Conservation (phyloP, 1,140 invertebrate genomes). For the Cheumatopsyche charites region DNA sequence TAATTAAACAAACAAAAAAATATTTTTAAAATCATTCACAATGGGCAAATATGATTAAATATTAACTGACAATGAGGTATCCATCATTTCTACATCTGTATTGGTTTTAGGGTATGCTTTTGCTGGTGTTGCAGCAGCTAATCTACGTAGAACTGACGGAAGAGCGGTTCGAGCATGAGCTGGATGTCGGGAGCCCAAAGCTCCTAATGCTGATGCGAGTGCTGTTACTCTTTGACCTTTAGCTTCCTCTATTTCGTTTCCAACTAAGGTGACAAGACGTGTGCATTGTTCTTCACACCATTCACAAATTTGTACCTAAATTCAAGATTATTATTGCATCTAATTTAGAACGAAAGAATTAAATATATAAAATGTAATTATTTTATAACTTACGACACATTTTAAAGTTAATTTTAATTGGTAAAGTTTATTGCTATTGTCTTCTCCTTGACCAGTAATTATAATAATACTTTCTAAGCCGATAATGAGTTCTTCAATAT, state of each 20-base stretch:
- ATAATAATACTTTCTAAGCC: slow-evolving; percentile 75
- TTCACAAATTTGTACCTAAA: slow-evolving; percentile 46
- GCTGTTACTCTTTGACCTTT: slow-evolving; percentile 53
- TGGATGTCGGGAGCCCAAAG: slow-evolving; percentile 71
- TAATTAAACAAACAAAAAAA: not conserved
- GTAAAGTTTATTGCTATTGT: slow-evolving; percentile 61
- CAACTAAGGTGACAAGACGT: slow-evolving; percentile 50
- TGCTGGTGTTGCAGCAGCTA: slow-evolving; percentile 49
- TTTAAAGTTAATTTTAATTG: slow-evolving; percentile 69
- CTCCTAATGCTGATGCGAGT: slow-evolving; percentile 74
- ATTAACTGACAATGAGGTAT: slow-evolving; percentile 15
- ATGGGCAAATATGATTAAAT: too few relatives aligned
- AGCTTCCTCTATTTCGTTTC: slow-evolving; percentile 50
- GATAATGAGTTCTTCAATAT: slow-evolving; percentile 67
- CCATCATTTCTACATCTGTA: slow-evolving; percentile 48
- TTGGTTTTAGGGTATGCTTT: slow-evolving; percentile 50
- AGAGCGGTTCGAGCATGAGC: slow-evolving; percentile 64
- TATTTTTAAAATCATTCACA: not conserved
- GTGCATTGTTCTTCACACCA: slow-evolving; percentile 42
- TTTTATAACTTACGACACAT: slow-evolving; percentile 67
- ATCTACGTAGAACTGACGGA: slow-evolving; percentile 63
- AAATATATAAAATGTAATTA: too few relatives aligned
- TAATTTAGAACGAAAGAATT: not conserved
- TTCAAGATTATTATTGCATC: not conserved
- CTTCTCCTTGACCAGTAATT: slow-evolving; percentile 59